Evolutionary conservation across 92 coral and sea anemone species (phyloP).

Genomic region (Heteractis magnifica): DNA sequence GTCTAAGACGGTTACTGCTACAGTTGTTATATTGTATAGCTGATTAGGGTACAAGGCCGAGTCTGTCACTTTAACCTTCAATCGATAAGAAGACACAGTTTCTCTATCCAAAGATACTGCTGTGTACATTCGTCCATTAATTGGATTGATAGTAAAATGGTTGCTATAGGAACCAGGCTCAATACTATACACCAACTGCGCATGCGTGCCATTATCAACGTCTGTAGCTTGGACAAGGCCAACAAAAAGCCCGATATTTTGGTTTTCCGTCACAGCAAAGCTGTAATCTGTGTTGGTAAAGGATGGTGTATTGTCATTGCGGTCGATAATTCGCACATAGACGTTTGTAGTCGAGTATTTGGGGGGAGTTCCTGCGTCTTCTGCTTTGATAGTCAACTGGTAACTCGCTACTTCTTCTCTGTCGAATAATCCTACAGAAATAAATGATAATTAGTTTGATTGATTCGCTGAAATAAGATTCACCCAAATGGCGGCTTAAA

Average conservation of each 20-base stretch:
- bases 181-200: constrained; percentile 64
- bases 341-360: constrained; percentile 52
- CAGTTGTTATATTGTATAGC: constrained; percentile 47
- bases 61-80: constrained; percentile 54
- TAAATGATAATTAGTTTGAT: not conserved
- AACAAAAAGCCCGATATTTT: constrained; percentile 33
- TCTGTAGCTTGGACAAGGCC: constrained; percentile 64
- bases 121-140: constrained; percentile 52
- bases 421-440: constrained; percentile 55
- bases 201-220: constrained; percentile 69
- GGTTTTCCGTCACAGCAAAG: constrained; percentile 57
- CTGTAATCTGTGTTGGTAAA: constrained; percentile 48
- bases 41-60: constrained; percentile 53
- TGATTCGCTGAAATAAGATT: not conserved
- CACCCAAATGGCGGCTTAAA: not conserved
- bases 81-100: constrained; percentile 39
- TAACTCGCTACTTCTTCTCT: constrained; percentile 62
- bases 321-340: constrained; percentile 59
- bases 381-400: constrained; percentile 61
- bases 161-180: constrained; percentile 42
- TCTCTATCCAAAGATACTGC: constrained; percentile 65
- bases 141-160: constrained; percentile 50
- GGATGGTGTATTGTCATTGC: constrained; percentile 70
- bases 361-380: constrained; percentile 63
- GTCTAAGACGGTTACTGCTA: constrained; percentile 49